A percentile compares a stretch with the other conserved stretches of the same genome.
phyloP scores from a whole-genome alignment of 2,113 vertebrate genomes.

The Bufo bufo region DNA sequence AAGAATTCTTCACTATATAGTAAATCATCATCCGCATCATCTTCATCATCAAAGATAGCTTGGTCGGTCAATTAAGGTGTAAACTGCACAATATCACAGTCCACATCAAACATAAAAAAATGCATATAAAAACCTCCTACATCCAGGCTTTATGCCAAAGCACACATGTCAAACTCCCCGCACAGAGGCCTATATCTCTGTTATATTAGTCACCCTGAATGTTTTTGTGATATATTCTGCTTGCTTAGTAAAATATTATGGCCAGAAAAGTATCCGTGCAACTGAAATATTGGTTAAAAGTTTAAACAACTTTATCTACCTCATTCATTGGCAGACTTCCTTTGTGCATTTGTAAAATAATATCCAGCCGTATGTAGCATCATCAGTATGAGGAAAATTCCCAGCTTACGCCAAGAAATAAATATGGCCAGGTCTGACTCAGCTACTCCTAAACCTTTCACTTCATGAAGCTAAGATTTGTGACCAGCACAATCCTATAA shows the following conservation, averaged over 20 bases:
- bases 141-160: conserved; percentile 24
- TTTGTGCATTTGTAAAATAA: conserved; percentile 35
- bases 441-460: conserved; percentile 45
- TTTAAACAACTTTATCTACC: conserved; percentile 41
- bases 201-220: conserved; percentile 26
- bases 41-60: background rate
- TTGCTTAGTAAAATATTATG: conserved; percentile 1
- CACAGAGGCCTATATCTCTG: conserved; percentile 42
- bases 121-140: conserved; percentile 28
- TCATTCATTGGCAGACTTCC: conserved; percentile 39
- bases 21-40: background rate
- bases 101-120: conserved; percentile 25
- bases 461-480: conserved; percentile 49
- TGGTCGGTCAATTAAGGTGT: background rate
- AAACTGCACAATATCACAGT: background rate
- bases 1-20: background rate
- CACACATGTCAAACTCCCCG: conserved; percentile 32
- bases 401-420: conserved; percentile 17
- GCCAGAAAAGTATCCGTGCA: conserved; percentile 44
- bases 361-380: conserved; percentile 34
- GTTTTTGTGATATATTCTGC: conserved; percentile 16
- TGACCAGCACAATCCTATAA: conserved; percentile 39
- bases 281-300: conserved; percentile 42
- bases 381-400: conserved; percentile 42
- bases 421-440: conserved; percentile 50